Conservation (phyloP, 2,797 vertebrate genomes). For the Novumbra hubbsi region DNA sequence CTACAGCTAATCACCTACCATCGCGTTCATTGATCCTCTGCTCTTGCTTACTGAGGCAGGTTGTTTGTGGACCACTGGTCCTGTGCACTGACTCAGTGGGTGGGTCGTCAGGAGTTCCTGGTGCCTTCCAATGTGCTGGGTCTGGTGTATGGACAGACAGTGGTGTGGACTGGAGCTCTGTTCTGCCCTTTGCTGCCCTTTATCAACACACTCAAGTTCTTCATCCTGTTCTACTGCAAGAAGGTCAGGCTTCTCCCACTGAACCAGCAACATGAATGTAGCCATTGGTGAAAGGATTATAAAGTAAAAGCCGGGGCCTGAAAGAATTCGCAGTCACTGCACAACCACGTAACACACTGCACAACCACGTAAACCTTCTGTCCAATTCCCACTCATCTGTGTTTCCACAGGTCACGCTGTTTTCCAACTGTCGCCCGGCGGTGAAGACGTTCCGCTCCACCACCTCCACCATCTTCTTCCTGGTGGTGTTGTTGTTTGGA, state of each 20-base stretch:
- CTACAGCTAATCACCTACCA: constrained; percentile 20
- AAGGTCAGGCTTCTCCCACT: constrained; percentile 68
- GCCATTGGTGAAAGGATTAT: background rate
- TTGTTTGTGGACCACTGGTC: constrained; percentile 78
- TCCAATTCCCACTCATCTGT: background rate
- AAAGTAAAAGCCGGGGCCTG: background rate
- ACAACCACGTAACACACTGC: no score
- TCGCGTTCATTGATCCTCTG: background rate
- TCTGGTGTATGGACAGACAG: constrained; percentile 84
- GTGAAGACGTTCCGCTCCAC: constrained; percentile 83
- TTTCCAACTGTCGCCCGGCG: constrained; percentile 82
- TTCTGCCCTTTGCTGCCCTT: constrained; percentile 87
- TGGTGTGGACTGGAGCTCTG: constrained; percentile 87
- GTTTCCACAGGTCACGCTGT: constrained; percentile 75
- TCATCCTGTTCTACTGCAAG: constrained; percentile 85
- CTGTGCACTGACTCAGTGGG: constrained; percentile 64
- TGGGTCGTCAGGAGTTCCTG: constrained; percentile 83
- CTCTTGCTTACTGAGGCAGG: constrained; percentile 59
- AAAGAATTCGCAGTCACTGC: background rate
- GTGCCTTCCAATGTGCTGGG: constrained; percentile 81
- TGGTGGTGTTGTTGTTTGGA: constrained; percentile 82
- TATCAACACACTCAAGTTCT: constrained; percentile 83
- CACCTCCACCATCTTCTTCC: constrained; percentile 80
- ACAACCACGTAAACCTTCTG: background rate
- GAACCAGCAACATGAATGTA: background rate